These are phyloP conservation scores for Napeogenes inachia DNA, from an alignment of 2,888 invertebrate genomes.

Conservation along the genomic window DNA sequence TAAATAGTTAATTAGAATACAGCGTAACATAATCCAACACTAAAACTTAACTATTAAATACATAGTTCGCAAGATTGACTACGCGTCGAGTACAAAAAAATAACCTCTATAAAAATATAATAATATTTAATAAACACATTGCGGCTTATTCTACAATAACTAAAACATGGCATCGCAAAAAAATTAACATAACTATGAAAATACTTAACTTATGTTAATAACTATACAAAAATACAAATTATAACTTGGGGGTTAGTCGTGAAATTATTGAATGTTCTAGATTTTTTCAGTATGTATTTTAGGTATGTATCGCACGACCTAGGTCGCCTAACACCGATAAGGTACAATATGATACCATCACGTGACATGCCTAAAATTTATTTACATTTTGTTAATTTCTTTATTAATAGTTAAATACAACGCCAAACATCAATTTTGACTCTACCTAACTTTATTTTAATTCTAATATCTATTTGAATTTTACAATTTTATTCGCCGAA, in stretches of 20 bases:
- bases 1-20: conserved; percentile 53
- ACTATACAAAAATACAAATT: conserved; percentile 38
- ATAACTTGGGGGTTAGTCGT: conserved; percentile 33
- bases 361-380: conserved; percentile 68
- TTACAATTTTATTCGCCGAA: conserved; percentile 66
- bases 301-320: conserved; percentile 22
- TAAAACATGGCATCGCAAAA: conserved; percentile 73
- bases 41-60: conserved; percentile 67
- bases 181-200: conserved; percentile 45
- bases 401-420: conserved; percentile 46
- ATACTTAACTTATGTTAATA: conserved; percentile 42
- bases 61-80: conserved; percentile 62
- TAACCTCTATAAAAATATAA: conserved; percentile 73
- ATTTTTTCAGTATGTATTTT: conserved; percentile 27
- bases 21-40: conserved; percentile 67
- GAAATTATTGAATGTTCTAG: conserved; percentile 26
- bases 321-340: conserved; percentile 55
- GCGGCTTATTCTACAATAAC: conserved; percentile 61
- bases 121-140: conserved; percentile 72
- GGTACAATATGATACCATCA: conserved; percentile 59
- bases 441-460: conserved; percentile 37
- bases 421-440: conserved; percentile 71
- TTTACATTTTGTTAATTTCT: conserved; percentile 55
- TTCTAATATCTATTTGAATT: conserved; percentile 40
- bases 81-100: conserved; percentile 64